Percentiles rank a stretch among this genome's conserved stretches.
These are phyloP conservation scores for Sitophilus oryzae DNA, from an alignment of 1,140 invertebrate species.

Conservation along the genomic window DNA sequence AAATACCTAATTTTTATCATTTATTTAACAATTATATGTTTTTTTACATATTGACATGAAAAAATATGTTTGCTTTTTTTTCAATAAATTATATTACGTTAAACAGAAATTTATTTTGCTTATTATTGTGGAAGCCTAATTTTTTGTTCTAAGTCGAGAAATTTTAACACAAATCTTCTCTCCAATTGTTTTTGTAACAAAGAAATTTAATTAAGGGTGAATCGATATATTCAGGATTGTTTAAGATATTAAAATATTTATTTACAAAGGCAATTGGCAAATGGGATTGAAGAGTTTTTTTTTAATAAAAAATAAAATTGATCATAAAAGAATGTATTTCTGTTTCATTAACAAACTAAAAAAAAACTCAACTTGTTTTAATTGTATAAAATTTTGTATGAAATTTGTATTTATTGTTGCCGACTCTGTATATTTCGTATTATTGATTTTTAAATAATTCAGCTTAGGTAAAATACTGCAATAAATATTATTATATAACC, in stretches of 20 bases:
- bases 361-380: constrained; percentile 10
- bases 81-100: background rate
- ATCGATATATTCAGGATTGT: too few relatives aligned
- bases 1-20: too few relatives aligned
- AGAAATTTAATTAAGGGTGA: too few relatives aligned
- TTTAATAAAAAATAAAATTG: too few relatives aligned
- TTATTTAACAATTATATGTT: background rate
- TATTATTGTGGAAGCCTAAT: background rate
- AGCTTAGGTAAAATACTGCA: constrained; percentile 32
- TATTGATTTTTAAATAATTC: constrained; percentile 19
- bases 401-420: constrained; percentile 33
- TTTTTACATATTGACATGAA: background rate
- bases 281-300: too few relatives aligned
- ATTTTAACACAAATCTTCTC: too few relatives aligned
- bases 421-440: constrained; percentile 30
- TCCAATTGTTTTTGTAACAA: constrained; percentile 9
- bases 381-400: constrained; percentile 30
- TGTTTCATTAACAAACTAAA: too few relatives aligned
- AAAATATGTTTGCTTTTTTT: background rate
- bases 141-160: too few relatives aligned
- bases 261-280: too few relatives aligned
- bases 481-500: constrained; percentile 20
- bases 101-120: background rate
- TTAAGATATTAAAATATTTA: too few relatives aligned
- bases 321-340: too few relatives aligned